Percentiles rank a stretch among this genome's conserved stretches.
Conservation (phyloP, 1,140 invertebrate genomes). For the Drosophila kurseongensis region DNA sequence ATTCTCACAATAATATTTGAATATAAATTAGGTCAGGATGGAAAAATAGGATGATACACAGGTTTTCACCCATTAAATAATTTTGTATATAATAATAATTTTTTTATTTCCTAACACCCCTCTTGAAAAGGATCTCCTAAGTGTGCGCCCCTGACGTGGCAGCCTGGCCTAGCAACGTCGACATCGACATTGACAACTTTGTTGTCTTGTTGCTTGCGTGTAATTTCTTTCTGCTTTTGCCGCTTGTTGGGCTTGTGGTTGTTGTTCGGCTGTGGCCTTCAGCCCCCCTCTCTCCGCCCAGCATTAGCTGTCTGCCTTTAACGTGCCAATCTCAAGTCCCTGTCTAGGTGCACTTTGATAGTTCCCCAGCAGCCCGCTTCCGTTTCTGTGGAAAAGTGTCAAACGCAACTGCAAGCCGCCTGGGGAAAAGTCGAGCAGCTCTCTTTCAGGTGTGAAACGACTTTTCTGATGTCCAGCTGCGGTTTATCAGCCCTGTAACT, state of each 20-base stretch:
- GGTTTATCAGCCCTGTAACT: background rate
- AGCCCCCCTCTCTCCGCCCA: conserved; percentile 1
- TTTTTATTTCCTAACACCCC: background rate
- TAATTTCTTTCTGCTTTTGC: conserved; percentile 69
- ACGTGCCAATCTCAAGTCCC: conserved; percentile 58
- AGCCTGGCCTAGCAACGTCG: conserved; percentile 34
- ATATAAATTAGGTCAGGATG: too few species aligned
- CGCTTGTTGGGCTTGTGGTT: conserved; percentile 72
- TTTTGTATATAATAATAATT: too few species aligned
- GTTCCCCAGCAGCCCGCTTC: conserved; percentile 23
- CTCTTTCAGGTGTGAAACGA: conserved; percentile 10
- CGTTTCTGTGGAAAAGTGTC: conserved; percentile 42
- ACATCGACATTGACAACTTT: conserved; percentile 64
- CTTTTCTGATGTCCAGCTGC: conserved; percentile 25
- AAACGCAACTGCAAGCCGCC: conserved; percentile 45
- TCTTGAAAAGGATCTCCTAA: background rate
- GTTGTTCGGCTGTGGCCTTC: conserved; percentile 27
- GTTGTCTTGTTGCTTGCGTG: conserved; percentile 57
- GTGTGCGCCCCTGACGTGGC: background rate
- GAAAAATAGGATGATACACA: too few species aligned
- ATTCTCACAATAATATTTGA: too few species aligned
- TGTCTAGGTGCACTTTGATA: conserved; percentile 63
- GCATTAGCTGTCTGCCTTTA: conserved; percentile 41
- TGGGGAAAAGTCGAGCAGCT: conserved; percentile 16
- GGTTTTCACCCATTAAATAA: too few species aligned